Conservation (phyloP, 2,888 invertebrate species). For the Frankliniella fusca region DNA sequence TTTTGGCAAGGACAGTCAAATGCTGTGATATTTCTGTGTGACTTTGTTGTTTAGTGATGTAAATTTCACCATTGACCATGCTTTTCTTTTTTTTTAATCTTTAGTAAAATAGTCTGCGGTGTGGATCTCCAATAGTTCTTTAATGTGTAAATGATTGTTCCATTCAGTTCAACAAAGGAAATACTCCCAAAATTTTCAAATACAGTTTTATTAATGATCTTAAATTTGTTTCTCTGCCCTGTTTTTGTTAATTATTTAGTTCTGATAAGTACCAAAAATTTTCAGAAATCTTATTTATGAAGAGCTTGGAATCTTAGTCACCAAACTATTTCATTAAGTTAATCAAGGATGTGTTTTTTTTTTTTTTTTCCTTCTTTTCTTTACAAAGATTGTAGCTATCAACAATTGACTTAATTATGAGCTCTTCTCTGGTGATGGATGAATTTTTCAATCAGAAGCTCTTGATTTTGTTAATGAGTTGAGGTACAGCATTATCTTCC, state of each 20-base stretch:
- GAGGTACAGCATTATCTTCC: no score
- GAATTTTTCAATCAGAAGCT: no score
- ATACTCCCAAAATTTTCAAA: background rate
- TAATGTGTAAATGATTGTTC: background rate
- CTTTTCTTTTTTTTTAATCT: background rate
- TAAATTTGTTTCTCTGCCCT: background rate
- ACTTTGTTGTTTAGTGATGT: background rate
- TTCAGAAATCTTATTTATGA: no score
- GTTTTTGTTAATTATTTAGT: background rate
- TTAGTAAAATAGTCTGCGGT: background rate
- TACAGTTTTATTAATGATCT: background rate
- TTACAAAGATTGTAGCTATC: no score
- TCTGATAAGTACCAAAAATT: no score
- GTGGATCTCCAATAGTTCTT: background rate
- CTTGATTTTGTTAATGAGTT: no score
- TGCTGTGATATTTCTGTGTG: constrained; percentile 20
- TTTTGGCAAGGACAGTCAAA: background rate
- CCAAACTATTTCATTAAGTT: no score
- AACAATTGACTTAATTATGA: no score
- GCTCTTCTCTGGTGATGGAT: no score
- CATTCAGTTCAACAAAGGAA: background rate
- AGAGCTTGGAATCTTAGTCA: no score
- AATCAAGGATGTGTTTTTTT: background rate
- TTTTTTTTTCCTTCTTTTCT: no score
- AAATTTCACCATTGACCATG: background rate